These are phyloP conservation scores for Gnatocerus cornutus DNA, from an alignment of 2,888 invertebrate species.

Conservation along the genomic window DNA sequence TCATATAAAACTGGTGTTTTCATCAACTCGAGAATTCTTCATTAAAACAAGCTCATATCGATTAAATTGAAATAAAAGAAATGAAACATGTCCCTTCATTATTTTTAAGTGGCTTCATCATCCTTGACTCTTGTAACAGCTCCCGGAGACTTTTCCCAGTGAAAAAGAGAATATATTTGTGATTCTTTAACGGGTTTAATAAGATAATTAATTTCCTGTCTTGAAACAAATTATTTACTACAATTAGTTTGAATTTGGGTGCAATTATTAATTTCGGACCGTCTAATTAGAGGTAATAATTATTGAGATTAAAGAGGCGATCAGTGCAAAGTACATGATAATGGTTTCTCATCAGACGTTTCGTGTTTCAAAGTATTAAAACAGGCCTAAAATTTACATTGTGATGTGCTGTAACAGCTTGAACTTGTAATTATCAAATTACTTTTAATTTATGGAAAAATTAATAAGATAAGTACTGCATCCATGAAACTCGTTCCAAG, in stretches of 20 bases:
- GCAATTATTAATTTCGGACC: constrained; percentile 7
- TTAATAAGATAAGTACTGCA: neutral
- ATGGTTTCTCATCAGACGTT: constrained; percentile 1
- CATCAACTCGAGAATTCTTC: constrained; percentile 14
- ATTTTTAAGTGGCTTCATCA: constrained; percentile 30
- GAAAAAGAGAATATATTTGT: neutral
- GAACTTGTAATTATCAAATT: neutral
- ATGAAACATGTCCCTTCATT: constrained; percentile 14
- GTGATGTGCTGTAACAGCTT: neutral
- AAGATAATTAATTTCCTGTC: constrained; percentile 18
- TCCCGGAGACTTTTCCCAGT: constrained; percentile 12
- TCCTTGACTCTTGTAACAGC: constrained; percentile 12
- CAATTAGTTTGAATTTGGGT: constrained; percentile 6
- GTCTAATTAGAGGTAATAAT: constrained; percentile 13
- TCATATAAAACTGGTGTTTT: constrained; percentile 3
- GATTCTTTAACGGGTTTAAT: constrained; percentile 3
- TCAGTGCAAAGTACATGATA: constrained; percentile 9
- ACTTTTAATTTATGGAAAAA: neutral
- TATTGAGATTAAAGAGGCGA: constrained; percentile 2
- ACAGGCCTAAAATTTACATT: neutral
- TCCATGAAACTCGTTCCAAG: too few relatives aligned
- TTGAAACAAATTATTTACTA: neutral
- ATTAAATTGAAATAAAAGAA: constrained; percentile 20
- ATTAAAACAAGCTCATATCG: constrained; percentile 12
- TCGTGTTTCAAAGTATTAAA: constrained; percentile 12